Evolutionary conservation across 1,140 invertebrate genomes (phyloP).

Genomic region (Bilobella aurantiaca): DNA sequence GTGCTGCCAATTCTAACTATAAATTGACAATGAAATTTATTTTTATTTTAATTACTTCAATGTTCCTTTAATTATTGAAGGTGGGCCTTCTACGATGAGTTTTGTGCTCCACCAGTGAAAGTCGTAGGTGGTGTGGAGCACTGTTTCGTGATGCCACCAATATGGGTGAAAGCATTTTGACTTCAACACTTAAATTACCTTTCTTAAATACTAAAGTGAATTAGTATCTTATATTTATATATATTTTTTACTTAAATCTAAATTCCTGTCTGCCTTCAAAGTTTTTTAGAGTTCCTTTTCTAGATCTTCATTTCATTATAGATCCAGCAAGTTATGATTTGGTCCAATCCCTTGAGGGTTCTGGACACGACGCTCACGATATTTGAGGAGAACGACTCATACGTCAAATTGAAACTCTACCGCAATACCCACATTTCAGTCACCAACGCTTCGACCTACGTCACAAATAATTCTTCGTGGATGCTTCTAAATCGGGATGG

Average conservation of each 20-base stretch:
- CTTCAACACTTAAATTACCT: no score
- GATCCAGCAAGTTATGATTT: slow-evolving; percentile 14
- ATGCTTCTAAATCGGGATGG: neutral
- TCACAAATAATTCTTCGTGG: neutral
- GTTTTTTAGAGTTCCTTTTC: no score
- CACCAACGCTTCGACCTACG: neutral
- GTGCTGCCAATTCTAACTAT: no score
- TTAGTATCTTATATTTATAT: no score
- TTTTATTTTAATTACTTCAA: neutral
- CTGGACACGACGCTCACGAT: slow-evolving; percentile 6
- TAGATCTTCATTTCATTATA: no score
- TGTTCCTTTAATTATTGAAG: slow-evolving; percentile 9
- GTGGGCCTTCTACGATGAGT: slow-evolving; percentile 21
- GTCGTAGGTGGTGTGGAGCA: slow-evolving; percentile 14
- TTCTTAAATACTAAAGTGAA: neutral
- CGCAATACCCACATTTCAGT: neutral
- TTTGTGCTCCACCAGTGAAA: slow-evolving; percentile 12
- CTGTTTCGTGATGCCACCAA: slow-evolving; percentile 17
- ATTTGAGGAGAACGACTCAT: slow-evolving; percentile 11
- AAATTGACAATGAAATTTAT: no score
- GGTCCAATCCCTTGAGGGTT: slow-evolving; percentile 7
- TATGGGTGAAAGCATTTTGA: no score
- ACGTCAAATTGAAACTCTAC: slow-evolving; percentile 11
- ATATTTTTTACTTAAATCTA: no score
- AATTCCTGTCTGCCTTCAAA: no score